Evolutionary conservation across 1,140 invertebrate genomes (phyloP).

Genomic region (Eupristina koningsbergeri): DNA sequence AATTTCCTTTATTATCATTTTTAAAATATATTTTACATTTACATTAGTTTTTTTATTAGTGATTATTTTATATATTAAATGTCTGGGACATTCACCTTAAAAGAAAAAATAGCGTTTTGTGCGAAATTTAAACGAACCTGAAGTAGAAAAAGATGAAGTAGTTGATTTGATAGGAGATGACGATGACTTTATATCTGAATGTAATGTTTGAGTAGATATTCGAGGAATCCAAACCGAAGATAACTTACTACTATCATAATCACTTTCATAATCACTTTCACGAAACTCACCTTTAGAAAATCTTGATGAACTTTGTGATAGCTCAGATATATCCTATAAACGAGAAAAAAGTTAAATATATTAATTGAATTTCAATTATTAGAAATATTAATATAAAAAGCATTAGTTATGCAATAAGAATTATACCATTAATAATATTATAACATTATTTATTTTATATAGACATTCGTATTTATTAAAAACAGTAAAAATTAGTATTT

Average conservation of each 20-base stretch:
- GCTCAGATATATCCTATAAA: slow-evolving; percentile 34
- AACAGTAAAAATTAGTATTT: background rate
- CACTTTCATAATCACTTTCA: slow-evolving; percentile 83
- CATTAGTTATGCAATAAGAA: no score
- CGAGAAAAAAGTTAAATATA: background rate
- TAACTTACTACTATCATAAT: slow-evolving; percentile 79
- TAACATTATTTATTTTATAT: background rate
- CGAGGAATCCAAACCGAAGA: slow-evolving; percentile 76
- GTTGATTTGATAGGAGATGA: slow-evolving; percentile 45
- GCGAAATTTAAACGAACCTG: slow-evolving; percentile 51
- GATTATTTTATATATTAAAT: slow-evolving; percentile 3
- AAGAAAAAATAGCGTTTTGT: slow-evolving; percentile 49
- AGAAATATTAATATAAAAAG: slow-evolving; percentile 6
- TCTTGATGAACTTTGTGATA: slow-evolving; percentile 77
- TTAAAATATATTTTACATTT: slow-evolving; percentile 20
- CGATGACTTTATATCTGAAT: slow-evolving; percentile 49
- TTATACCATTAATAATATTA: no score
- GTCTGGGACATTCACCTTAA: slow-evolving; percentile 49
- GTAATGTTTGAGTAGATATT: slow-evolving; percentile 37
- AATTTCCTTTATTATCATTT: background rate
- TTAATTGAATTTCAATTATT: slow-evolving; percentile 6
- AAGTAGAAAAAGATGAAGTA: slow-evolving; percentile 46
- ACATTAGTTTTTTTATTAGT: slow-evolving; percentile 18
- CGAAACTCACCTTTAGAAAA: slow-evolving; percentile 81
- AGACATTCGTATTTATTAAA: background rate